These are phyloP conservation scores for Rostratula benghalensis DNA, from an alignment of 2,113 vertebrate genomes.

Conservation along the genomic window DNA sequence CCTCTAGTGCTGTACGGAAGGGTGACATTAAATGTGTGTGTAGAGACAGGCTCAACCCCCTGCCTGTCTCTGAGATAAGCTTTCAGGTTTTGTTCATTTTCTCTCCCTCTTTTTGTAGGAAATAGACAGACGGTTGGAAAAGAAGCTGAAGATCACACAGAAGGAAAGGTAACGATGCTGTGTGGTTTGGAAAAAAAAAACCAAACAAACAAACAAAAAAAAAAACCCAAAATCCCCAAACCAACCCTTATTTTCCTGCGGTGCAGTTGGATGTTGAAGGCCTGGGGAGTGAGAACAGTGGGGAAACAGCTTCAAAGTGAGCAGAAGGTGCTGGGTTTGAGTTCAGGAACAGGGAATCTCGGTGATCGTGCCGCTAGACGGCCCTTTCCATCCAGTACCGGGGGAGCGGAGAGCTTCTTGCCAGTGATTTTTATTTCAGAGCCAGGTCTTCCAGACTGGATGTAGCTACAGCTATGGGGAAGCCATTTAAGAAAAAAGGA, in stretches of 20 bases:
- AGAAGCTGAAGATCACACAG: slow-evolving; percentile 93
- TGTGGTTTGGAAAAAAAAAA: background rate
- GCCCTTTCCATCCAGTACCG: fast-evolving
- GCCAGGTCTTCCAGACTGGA: background rate
- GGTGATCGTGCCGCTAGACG: background rate
- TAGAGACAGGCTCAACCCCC: background rate
- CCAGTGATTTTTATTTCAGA: background rate
- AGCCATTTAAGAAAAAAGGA: background rate
- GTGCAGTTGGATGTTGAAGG: background rate
- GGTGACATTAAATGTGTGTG: fast-evolving
- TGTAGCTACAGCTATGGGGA: background rate
- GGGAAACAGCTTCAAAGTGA: background rate
- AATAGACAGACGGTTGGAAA: slow-evolving; percentile 95
- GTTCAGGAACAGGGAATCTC: background rate
- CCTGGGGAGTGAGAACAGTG: background rate
- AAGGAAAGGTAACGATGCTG: slow-evolving; percentile 87
- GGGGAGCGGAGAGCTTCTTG: background rate
- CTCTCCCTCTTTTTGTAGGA: slow-evolving; percentile 78
- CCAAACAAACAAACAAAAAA: too few relatives aligned
- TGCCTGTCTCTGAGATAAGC: fast-evolving
- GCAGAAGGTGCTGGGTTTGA: fast-evolving
- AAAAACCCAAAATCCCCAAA: too few relatives aligned
- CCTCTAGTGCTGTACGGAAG: fast-evolving
- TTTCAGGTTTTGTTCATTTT: background rate
- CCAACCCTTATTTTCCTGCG: background rate